These are phyloP conservation scores for Phodopus roborovskii DNA, from an alignment of 2,113 vertebrate species.

Conservation along the genomic window DNA sequence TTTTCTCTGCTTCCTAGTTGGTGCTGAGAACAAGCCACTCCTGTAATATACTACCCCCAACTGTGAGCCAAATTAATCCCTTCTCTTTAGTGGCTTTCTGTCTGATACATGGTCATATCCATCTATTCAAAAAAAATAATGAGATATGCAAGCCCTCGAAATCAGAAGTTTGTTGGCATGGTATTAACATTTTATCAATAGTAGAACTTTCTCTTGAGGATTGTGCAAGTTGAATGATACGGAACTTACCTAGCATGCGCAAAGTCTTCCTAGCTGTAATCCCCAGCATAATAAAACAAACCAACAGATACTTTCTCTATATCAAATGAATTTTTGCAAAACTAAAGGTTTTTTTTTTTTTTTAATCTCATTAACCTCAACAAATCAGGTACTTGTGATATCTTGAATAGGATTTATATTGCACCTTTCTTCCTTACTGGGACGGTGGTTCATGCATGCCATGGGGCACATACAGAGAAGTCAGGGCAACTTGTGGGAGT, in stretches of 20 bases:
- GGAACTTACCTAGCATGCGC: background rate
- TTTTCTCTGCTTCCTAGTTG: background rate
- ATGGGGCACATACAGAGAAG: background rate
- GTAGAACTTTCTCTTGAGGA: background rate
- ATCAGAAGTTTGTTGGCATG: background rate
- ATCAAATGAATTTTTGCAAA: background rate
- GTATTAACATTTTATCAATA: conserved; percentile 4
- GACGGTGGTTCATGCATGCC: background rate
- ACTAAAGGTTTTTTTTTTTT: background rate
- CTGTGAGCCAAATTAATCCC: background rate
- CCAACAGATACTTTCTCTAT: background rate
- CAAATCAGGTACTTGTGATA: background rate
- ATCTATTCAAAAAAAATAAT: background rate
- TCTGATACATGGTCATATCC: background rate
- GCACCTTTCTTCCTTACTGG: background rate
- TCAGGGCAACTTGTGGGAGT: background rate
- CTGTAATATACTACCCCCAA: too few species aligned
- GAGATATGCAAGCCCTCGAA: background rate
- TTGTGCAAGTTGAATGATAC: background rate
- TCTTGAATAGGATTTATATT: background rate
- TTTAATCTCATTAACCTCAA: background rate
- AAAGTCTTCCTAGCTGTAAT: background rate
- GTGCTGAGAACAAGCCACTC: too few species aligned
- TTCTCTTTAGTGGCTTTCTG: background rate
- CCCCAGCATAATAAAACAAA: background rate